A percentile compares a stretch with the other conserved stretches of the same genome.
Evolutionary conservation across 2,113 vertebrate genomes (phyloP).

Genomic region (human (Homo sapiens)): GRCh38 chr11:8985501-8986000

Average conservation of each 20-base stretch:
- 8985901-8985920: conserved; percentile 21
- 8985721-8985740: conserved; percentile 82
- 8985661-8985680: background rate
- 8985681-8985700: background rate
- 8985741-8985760: conserved; percentile 80
- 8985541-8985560: background rate
- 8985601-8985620: conserved; percentile 22
- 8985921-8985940: background rate
- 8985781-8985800: conserved; percentile 75
- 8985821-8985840: conserved; percentile 81
- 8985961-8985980: conserved; percentile 1
- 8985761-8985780: conserved; percentile 86
- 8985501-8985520: conserved; percentile 37
- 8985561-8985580: conserved; percentile 23
- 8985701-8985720: conserved; percentile 85
- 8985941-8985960: conserved; percentile 6
- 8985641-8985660: background rate
- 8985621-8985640: background rate
- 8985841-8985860: conserved; percentile 85
- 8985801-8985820: conserved; percentile 75
- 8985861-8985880: conserved; percentile 22
- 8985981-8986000: background rate
- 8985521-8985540: background rate
- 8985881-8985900: conserved; percentile 8
- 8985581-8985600: background rate